Evolutionary conservation across 2,113 vertebrate genomes (phyloP), one percentile per base, ranked within the genome.

Genomic region (Poeciliopsis occidentalis): DNA sequence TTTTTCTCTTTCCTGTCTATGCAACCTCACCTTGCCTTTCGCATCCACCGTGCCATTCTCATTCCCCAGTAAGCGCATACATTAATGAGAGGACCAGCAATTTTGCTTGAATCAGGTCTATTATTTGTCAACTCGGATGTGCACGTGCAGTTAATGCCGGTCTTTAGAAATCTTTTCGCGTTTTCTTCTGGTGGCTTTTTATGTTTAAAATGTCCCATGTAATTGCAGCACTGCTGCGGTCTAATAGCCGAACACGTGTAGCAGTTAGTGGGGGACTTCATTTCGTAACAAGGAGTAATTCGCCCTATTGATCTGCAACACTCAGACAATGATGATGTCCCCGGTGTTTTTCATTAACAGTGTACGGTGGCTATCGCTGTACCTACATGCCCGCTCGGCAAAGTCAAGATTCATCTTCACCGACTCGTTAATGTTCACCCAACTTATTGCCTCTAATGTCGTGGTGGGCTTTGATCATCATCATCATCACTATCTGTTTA

Each of bases 291-390:
- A 67, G 79, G 31, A 51, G 11, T 83, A 75, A 84, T 86, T 89
- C 69, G 76, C 77, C 81, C 47, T 84, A 89, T 90, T 81, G 90
- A 92, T 88, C 85, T 67, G 69, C 71, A 68, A 37, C 64, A 41
- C 69, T 44, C 65, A 63, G 66, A 70, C 86, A 88, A 87, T 83
- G 80, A 75, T 73, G 67, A 75, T 87, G 73, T 63, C 80, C 69
- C 22, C 17, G 67, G 70, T 78, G 78, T 80, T 91, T 88, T 87
- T 83, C 85, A 90, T 89, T 87, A 88, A 34, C 60, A 70, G 57
- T 66, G 64, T 4, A 26, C 60, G 17, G 81, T 76, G 76, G 75
- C 71, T 80, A 84, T 90, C 81, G 83, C 61, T 27, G 24, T 63
- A 85, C 81, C 80, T 84, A 57, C 32, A 75, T 32, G 1, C 12